phyloP scores from a whole-genome alignment of 2,888 invertebrate species.

The Leptinotarsa haldemani region DNA sequence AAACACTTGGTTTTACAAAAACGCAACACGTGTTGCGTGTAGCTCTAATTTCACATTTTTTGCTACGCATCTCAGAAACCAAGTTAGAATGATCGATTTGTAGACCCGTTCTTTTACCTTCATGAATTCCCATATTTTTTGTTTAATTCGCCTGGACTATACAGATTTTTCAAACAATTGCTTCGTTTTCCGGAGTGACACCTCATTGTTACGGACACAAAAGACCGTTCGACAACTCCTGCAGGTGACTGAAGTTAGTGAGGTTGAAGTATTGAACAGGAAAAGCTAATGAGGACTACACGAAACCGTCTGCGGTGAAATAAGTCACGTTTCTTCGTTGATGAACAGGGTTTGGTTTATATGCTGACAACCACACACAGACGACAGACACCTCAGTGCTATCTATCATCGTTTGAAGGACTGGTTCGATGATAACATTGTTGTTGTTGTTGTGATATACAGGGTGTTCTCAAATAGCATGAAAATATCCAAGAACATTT shows the following conservation, averaged over 20 bases:
- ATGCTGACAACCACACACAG: not conserved
- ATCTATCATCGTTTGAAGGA: not conserved
- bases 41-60: too few relatives aligned
- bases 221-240: slow-evolving; percentile 12
- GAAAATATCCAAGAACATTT: too few relatives aligned
- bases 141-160: not conserved
- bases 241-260: slow-evolving; percentile 17
- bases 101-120: too few relatives aligned
- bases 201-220: slow-evolving; percentile 12
- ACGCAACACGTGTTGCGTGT: too few relatives aligned
- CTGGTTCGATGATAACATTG: not conserved
- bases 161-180: not conserved
- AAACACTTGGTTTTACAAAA: too few relatives aligned
- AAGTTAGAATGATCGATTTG: too few relatives aligned
- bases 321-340: slow-evolving; percentile 11
- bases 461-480: too few relatives aligned
- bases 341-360: slow-evolving; percentile 1
- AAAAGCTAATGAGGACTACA: slow-evolving; percentile 14
- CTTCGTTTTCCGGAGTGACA: slow-evolving; percentile 8
- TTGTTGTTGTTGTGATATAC: too few relatives aligned
- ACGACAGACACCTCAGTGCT: not conserved
- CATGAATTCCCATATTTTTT: not conserved
- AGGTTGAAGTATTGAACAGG: slow-evolving; percentile 17
- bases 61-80: too few relatives aligned
- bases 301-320: slow-evolving; percentile 1